These are phyloP conservation scores for Cotesia typhae DNA, from an alignment of 1,140 invertebrate species.

Conservation along the genomic window DNA sequence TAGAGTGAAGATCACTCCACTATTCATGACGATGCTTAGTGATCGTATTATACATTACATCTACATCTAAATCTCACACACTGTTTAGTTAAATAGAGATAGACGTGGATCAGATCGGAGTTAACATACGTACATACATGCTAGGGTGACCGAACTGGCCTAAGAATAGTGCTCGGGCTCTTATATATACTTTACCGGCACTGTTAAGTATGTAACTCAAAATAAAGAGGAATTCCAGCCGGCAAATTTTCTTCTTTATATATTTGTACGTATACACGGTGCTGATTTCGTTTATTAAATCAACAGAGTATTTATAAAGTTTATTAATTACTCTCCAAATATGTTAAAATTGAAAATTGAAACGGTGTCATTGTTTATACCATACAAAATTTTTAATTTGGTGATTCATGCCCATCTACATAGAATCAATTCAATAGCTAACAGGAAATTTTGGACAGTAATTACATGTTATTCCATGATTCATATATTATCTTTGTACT, in stretches of 20 bases:
- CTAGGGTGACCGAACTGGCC: constrained; percentile 29
- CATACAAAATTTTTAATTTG: too few relatives aligned
- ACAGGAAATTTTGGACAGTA: too few relatives aligned
- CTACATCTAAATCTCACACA: not conserved
- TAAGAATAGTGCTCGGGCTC: constrained; percentile 25
- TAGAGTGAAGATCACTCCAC: constrained; percentile 2
- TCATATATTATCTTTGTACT: too few relatives aligned
- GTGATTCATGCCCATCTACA: too few relatives aligned
- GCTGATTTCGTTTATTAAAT: not conserved
- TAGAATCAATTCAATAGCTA: too few relatives aligned
- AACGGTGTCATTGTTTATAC: too few relatives aligned
- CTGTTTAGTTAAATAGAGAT: not conserved
- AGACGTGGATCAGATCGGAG: not conserved
- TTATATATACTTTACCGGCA: not conserved
- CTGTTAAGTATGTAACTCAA: constrained; percentile 2
- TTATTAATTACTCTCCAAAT: too few relatives aligned
- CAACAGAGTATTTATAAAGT: too few relatives aligned
- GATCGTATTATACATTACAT: too few relatives aligned
- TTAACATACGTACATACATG: not conserved
- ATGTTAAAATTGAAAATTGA: too few relatives aligned
- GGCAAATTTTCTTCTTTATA: not conserved
- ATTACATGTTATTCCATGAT: too few relatives aligned
- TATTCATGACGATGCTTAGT: not conserved
- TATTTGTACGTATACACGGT: not conserved
- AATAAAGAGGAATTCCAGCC: constrained; percentile 27